Base-by-base conservation (phyloP, 2,113 vertebrate genomes). In the Neomonachus schauinslandi region DNA sequence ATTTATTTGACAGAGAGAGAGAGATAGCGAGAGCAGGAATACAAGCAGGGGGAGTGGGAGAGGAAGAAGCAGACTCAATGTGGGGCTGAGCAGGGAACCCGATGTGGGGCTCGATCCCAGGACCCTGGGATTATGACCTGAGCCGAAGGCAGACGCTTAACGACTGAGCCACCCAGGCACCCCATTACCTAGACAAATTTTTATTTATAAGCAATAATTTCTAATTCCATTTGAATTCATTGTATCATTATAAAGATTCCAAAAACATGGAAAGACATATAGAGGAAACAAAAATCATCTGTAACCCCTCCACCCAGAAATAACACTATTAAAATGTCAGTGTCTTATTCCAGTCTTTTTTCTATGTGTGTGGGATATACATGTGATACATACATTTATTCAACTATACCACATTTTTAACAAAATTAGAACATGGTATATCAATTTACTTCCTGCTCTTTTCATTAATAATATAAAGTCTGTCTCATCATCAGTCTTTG, bases 231-330 rank as follows among this genome's bases (percentile, higher is more conserved):
- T 93, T 91, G 79, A 87, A 76, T 84, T 91, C 12, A 80, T 33
- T 92, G n/a, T 63, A 95, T 84, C 39, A 95, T 39, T 80, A 65
- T 0, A 89, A 90, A 94, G 72, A 72, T 26, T 33, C 46, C 4
- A 90, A 94, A 92, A 81, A 24, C 51, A 96, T 7, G 13, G 55
- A 92, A 95, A 82, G 80, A 31, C n/a, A 89, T 55, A 87, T 5
- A 71, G 28, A 97, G 91, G 36, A 49, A 91, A 95, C 31, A 79
- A 61, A 77, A 97, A n/a, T 51, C 69, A 89, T 57, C 74, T 89
- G 46, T 42, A 86, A 94, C 28, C 28, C 31, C 4, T 89, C 39
- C 21, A 55, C 31, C n/a, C 24, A 87, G 22, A 77, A 97, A 77
- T 16, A 95, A 49, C 14, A 91, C 33, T 65, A 89, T 39, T 55